Base-by-base conservation (phyloP, 2,888 invertebrate genomes). In the Lasioglossum leucozonium region DNA sequence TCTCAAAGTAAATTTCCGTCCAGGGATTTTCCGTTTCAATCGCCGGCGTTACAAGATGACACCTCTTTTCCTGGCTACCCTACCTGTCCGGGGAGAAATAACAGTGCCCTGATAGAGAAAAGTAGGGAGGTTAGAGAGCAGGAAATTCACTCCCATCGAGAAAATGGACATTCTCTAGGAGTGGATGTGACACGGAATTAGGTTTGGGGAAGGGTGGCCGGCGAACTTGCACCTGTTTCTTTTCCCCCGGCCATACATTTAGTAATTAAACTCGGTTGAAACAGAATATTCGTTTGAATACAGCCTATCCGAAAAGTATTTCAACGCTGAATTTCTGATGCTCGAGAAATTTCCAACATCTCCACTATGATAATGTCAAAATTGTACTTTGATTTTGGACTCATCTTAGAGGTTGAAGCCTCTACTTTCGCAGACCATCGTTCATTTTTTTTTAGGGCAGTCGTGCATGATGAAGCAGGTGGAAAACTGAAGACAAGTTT, bases 1-100 rank as follows among this genome's bases (percentile, higher is more conserved):
- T 85, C 71, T 67, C 30, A 62, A 79, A 85, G 75, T 72, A 76
- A 82, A 85, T 85, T 83, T 85, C 84, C 84, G 83, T 16, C 22
- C n/a, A 22, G 75, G 65, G 79, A 76, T 76, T 82, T 85, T 74
- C 75, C 55, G 40, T 79, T 76, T 75, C 83, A 82, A 82, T 84
- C 82, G 84, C 5, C 77, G 26, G 26, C 26, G 69, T 67, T 67
- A 78, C 72, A 67, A 55, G 51, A 78, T 37, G 72, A 78, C 78
- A 78, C 67, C 44, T 6, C 37, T 58, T 78, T 72, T 55, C 40
- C 67, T 40, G 26, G 30, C 37, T 42, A 47, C 22, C 47, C 71
- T 3, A 16, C 34, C 30, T 62, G 42, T 37, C 62, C 30, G 8
- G n/a, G 58, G 40, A 62, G 40, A 62, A 72, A 72, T 44, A 42